Percentiles rank a stretch among this genome's conserved stretches.
Evolutionary conservation across 2,797 vertebrate species (phyloP).

Genomic region (Fundulus diaphanus): DNA sequence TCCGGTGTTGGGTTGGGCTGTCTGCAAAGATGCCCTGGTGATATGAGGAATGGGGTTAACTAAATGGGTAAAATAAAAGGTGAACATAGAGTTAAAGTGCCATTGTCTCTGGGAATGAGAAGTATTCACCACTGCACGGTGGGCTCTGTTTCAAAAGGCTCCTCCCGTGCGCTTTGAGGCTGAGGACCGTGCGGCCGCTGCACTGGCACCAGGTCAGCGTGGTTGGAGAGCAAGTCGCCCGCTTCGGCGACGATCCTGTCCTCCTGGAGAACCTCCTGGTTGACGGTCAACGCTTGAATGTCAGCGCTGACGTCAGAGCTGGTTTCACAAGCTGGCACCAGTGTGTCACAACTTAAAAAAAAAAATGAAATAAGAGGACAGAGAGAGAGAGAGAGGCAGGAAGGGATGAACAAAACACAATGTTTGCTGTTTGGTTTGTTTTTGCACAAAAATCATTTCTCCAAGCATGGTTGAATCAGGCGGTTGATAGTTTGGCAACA

Average conservation of each 20-base stretch:
- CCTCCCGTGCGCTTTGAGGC: conserved; percentile 13
- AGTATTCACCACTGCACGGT: conserved; percentile 40
- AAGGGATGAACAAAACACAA: neutral
- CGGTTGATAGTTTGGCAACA: neutral
- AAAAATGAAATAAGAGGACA: conserved; percentile 1
- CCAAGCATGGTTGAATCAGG: neutral
- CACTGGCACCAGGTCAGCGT: conserved; percentile 48
- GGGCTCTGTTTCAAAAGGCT: conserved; percentile 2
- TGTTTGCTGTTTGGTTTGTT: neutral
- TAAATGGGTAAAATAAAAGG: neutral
- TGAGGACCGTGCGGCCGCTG: conserved; percentile 5
- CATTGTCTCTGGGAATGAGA: neutral
- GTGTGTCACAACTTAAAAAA: conserved; percentile 49
- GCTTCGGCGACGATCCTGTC: conserved; percentile 7
- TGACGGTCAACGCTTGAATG: conserved; percentile 57
- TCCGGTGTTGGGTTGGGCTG: neutral
- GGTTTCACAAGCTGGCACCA: conserved; percentile 31
- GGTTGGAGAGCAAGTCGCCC: conserved; percentile 19
- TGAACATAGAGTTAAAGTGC: neutral
- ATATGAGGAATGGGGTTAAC: neutral
- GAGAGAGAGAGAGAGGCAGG: neutral
- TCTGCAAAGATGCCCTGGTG: conserved; percentile 40
- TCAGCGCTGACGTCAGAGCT: conserved; percentile 62
- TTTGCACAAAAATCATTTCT: neutral
- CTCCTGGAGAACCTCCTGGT: conserved; percentile 39